Evolutionary conservation across 2,797 vertebrate genomes (phyloP).

Genomic region (Coracias cyanogaster): DNA sequence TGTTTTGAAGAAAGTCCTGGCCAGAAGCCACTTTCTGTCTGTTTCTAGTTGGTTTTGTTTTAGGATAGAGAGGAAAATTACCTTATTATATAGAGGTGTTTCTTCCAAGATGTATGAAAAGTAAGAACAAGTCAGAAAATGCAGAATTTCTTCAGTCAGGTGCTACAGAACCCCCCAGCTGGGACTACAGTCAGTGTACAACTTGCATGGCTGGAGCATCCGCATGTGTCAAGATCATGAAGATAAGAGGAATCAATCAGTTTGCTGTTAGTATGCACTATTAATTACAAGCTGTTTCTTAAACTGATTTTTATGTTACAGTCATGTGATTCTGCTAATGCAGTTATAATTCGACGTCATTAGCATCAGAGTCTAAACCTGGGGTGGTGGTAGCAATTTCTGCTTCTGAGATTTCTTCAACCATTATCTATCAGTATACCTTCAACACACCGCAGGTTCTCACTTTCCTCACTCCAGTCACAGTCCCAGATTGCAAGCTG

Average conservation of each 20-base stretch:
- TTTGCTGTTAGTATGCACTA: neutral
- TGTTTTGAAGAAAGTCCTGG: slow-evolving; percentile 39
- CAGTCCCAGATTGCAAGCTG: neutral
- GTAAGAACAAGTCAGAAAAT: neutral
- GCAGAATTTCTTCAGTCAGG: neutral
- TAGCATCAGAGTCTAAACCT: neutral
- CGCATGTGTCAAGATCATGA: neutral
- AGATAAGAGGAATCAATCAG: neutral
- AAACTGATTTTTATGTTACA: neutral
- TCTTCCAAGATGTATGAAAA: neutral
- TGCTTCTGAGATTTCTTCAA: neutral
- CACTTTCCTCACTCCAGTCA: neutral
- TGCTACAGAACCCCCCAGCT: neutral
- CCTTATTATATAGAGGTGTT: neutral
- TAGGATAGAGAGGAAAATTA: neutral
- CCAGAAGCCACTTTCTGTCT: neutral
- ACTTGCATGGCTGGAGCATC: neutral
- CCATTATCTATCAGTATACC: neutral
- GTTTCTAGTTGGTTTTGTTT: slow-evolving; percentile 19
- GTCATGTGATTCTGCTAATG: neutral
- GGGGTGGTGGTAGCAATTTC: neutral
- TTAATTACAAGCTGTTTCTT: neutral
- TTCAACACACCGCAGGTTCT: neutral
- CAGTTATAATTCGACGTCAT: neutral
- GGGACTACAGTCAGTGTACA: neutral